These are phyloP conservation scores for Phanerotoma sp. DNA, from an alignment of 2,888 invertebrate species.

Conservation along the genomic window DNA sequence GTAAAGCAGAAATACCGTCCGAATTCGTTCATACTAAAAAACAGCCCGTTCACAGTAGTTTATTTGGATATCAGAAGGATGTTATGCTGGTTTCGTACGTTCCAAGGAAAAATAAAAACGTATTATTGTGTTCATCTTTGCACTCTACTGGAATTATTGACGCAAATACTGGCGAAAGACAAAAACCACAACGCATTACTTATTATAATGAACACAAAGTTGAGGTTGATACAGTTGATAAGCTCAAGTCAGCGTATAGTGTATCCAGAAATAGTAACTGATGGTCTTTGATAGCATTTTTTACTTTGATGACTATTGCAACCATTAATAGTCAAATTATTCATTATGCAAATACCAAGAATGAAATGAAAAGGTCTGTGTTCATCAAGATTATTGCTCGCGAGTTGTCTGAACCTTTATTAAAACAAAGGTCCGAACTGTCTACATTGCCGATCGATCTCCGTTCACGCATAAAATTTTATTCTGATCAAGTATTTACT, in stretches of 20 bases:
- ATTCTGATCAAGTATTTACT: background rate
- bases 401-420: background rate
- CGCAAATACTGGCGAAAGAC: conserved; percentile 14
- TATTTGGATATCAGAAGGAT: background rate
- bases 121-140: conserved; percentile 6
- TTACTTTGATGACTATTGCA: conserved; percentile 33
- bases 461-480: background rate
- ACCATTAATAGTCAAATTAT: conserved; percentile 33
- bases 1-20: conserved; percentile 33
- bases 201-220: conserved; percentile 26
- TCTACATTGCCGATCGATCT: background rate
- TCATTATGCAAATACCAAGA: background rate
- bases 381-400: background rate
- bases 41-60: background rate
- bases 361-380: background rate
- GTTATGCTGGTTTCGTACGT: conserved; percentile 37
- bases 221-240: conserved; percentile 22
- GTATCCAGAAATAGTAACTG: conserved; percentile 38
- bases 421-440: background rate
- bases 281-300: conserved; percentile 39
- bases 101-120: conserved; percentile 39
- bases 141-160: conserved; percentile 31
- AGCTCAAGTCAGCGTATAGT: conserved; percentile 5
- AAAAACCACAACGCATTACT: conserved; percentile 19
- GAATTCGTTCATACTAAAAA: conserved; percentile 17